These are phyloP conservation scores for Benthosema pterotum DNA, from an alignment of 2,797 vertebrate species.

Conservation along the genomic window DNA sequence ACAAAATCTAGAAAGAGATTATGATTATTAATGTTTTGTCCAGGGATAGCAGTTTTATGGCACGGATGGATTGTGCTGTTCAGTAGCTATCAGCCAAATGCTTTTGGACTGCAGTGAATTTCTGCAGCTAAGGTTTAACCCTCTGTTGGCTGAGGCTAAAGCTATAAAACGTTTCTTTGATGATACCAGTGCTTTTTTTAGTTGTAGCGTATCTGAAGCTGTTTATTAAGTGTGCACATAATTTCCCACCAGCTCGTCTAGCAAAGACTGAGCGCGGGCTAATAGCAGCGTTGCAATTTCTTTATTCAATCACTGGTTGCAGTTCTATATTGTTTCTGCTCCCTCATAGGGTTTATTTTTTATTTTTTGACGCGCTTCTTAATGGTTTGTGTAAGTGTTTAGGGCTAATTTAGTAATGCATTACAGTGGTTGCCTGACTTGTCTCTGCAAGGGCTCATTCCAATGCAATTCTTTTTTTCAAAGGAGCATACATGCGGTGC, in stretches of 20 bases:
- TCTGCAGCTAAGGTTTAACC: constrained; percentile 87
- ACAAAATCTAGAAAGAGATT: constrained; percentile 58
- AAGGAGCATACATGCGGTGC: constrained; percentile 75
- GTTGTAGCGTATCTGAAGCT: constrained; percentile 69
- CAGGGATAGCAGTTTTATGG: constrained; percentile 64
- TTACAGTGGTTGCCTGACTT: constrained; percentile 83
- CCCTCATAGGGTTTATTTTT: constrained; percentile 50
- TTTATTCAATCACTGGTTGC: constrained; percentile 71
- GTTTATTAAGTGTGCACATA: constrained; percentile 70
- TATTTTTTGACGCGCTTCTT: constrained; percentile 78
- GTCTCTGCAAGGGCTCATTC: constrained; percentile 84
- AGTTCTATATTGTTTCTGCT: constrained; percentile 64
- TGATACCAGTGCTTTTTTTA: constrained; percentile 69
- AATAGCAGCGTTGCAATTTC: constrained; percentile 68
- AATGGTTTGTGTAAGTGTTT: constrained; percentile 82
- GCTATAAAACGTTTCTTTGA: constrained; percentile 69
- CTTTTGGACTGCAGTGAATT: constrained; percentile 87
- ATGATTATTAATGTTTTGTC: constrained; percentile 59
- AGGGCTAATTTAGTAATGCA: constrained; percentile 84
- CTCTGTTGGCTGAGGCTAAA: constrained; percentile 70
- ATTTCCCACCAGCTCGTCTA: constrained; percentile 57
- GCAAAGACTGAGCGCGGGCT: constrained; percentile 63
- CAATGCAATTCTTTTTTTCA: constrained; percentile 70
- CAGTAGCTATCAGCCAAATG: constrained; percentile 83
- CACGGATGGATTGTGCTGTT: constrained; percentile 80